Percentiles rank a stretch among this genome's conserved stretches.
Conservation (phyloP, 2,888 invertebrate genomes). For the Monopis laevigella region DNA sequence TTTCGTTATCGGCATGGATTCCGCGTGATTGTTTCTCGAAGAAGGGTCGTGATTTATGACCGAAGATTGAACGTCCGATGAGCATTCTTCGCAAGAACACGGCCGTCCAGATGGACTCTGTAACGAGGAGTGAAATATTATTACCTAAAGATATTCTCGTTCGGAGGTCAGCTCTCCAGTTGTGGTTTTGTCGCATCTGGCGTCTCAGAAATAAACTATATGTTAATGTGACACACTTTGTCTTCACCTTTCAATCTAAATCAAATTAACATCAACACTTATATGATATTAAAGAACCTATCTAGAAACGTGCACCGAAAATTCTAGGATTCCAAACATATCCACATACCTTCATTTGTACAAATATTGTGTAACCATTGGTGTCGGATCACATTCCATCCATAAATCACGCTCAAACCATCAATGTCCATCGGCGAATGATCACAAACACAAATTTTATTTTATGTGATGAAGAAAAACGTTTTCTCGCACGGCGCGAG, state of each 20-base stretch:
- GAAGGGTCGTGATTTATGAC: background rate
- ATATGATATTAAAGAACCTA: too few relatives aligned
- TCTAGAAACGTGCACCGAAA: too few relatives aligned
- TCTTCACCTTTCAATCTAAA: too few relatives aligned
- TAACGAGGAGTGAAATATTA: constrained; percentile 21
- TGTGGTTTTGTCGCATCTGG: constrained; percentile 5
- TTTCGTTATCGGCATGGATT: constrained; percentile 34
- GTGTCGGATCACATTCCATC: background rate
- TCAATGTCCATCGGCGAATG: background rate
- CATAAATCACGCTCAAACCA: background rate
- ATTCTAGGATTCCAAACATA: too few relatives aligned
- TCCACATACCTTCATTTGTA: too few relatives aligned
- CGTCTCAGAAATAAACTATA: background rate
- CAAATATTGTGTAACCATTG: too few relatives aligned
- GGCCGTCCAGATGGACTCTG: constrained; percentile 57
- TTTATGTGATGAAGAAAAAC: background rate
- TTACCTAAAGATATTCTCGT: background rate
- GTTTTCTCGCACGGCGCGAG: background rate
- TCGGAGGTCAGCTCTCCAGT: constrained; percentile 1
- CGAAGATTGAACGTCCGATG: constrained; percentile 21
- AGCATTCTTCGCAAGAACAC: constrained; percentile 55
- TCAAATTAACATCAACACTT: too few relatives aligned
- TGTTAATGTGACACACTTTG: background rate
- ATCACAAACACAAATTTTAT: background rate
- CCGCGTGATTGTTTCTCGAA: constrained; percentile 7